Conservation (phyloP, 1,140 invertebrate species). For the Drosophila kohkoa region DNA sequence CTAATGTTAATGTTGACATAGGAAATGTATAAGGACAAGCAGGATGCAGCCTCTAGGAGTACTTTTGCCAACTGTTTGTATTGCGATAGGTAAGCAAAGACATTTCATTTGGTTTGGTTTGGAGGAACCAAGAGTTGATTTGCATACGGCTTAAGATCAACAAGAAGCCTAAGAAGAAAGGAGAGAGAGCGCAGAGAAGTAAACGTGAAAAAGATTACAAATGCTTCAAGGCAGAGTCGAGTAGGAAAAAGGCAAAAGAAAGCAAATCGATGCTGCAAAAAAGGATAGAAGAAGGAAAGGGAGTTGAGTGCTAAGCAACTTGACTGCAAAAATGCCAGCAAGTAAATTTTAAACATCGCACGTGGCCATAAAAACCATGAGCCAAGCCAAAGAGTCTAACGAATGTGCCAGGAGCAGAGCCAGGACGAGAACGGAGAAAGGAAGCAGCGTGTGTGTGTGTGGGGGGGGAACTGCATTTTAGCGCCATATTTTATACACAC, state of each 20-base stretch:
- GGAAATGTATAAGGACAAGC: conserved; percentile 3
- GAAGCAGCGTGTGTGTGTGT: conserved; percentile 33
- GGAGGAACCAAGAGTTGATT: conserved; percentile 28
- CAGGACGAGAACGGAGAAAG: neutral
- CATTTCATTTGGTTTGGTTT: conserved; percentile 27
- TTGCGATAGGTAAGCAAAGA: conserved; percentile 25
- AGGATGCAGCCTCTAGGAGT: neutral
- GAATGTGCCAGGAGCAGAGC: conserved; percentile 51
- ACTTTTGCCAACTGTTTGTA: conserved; percentile 17
- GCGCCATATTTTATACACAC: conserved; percentile 82
- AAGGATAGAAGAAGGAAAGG: conserved; percentile 10
- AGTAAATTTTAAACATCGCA: conserved; percentile 78
- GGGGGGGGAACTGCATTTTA: conserved; percentile 71
- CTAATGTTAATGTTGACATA: conserved; percentile 21
- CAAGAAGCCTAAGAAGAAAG: conserved; percentile 24
- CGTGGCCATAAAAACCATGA: conserved; percentile 76
- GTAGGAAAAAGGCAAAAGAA: conserved; percentile 16
- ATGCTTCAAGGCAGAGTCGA: conserved; percentile 5
- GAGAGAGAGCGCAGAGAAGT: conserved; percentile 1
- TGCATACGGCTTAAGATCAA: conserved; percentile 50
- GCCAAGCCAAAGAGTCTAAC: conserved; percentile 47
- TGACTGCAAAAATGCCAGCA: conserved; percentile 53
- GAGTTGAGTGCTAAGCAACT: conserved; percentile 61
- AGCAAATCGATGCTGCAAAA: conserved; percentile 57
- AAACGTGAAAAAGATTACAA: conserved; percentile 33